Percentiles rank a stretch among this genome's conserved stretches.
phyloP scores from a whole-genome alignment of 2,113 vertebrate genomes.

The Platanista minor region DNA sequence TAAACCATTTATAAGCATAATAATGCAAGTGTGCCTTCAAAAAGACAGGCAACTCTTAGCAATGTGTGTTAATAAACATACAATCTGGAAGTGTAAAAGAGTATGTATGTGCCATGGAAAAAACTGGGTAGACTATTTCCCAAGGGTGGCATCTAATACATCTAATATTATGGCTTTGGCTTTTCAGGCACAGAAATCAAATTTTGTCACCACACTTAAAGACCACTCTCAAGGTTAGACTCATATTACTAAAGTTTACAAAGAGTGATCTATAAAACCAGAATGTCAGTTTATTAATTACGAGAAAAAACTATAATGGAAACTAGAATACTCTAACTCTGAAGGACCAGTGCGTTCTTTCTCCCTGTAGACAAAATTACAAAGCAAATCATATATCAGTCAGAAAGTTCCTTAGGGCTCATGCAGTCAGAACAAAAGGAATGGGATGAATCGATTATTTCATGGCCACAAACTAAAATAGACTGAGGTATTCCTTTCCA shows the following conservation, averaged over 20 bases:
- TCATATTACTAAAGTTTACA: neutral
- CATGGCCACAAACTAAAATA: neutral
- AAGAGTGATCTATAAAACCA: conserved; percentile 32
- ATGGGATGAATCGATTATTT: neutral
- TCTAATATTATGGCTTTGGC: neutral
- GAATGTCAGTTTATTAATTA: neutral
- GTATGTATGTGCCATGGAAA: neutral
- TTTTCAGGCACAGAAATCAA: neutral
- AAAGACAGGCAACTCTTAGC: conserved; percentile 21
- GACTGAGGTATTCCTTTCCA: neutral
- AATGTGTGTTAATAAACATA: neutral
- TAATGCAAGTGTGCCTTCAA: conserved; percentile 36
- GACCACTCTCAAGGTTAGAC: neutral
- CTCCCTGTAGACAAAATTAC: neutral
- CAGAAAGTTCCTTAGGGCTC: neutral
- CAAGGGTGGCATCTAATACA: neutral
- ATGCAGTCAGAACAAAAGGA: neutral
- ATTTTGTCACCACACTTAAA: neutral
- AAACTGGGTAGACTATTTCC: neutral
- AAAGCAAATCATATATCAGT: neutral
- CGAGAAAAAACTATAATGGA: neutral
- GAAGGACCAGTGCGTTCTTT: neutral
- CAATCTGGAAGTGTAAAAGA: neutral
- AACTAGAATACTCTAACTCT: neutral
- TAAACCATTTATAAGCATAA: conserved; percentile 57